Percentiles rank a stretch among this genome's conserved stretches.
These are phyloP conservation scores for Nephila pilipes DNA, from an alignment of 1,140 invertebrate genomes.

Conservation along the genomic window DNA sequence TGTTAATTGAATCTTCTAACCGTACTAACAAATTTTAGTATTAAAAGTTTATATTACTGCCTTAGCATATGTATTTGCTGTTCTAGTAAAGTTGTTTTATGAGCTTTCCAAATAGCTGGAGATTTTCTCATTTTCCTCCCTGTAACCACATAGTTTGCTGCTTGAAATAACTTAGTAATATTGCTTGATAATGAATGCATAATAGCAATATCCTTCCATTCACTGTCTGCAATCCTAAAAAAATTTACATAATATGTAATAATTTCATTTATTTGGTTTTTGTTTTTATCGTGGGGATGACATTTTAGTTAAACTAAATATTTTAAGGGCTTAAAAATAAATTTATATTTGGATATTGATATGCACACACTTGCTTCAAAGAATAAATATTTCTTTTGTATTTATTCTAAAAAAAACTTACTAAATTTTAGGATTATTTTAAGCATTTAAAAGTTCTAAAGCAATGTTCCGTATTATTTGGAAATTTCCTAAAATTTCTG, in stretches of 20 bases:
- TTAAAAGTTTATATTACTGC: not conserved
- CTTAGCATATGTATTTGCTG: not conserved
- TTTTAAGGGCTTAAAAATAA: not conserved
- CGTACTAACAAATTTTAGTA: too few species aligned
- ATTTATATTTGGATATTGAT: not conserved
- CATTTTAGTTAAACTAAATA: not conserved
- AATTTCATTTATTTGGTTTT: constrained; percentile 11
- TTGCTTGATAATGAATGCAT: constrained; percentile 76
- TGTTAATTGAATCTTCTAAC: too few species aligned
- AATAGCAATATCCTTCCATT: constrained; percentile 77
- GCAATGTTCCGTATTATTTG: not conserved
- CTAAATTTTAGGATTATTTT: not conserved
- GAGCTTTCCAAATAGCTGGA: constrained; percentile 55
- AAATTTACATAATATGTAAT: constrained; percentile 33
- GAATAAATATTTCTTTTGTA: not conserved
- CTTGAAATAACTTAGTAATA: constrained; percentile 71
- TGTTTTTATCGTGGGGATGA: not conserved
- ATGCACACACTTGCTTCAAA: too few species aligned
- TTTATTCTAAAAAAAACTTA: not conserved
- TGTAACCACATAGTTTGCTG: constrained; percentile 72
- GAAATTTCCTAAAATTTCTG: not conserved
- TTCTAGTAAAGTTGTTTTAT: constrained; percentile 28
- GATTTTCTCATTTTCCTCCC: constrained; percentile 50
- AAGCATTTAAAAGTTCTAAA: not conserved
- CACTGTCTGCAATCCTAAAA: constrained; percentile 70